Evolutionary conservation across 2,888 invertebrate species (phyloP).

Genomic region (Unio delphinus): DNA sequence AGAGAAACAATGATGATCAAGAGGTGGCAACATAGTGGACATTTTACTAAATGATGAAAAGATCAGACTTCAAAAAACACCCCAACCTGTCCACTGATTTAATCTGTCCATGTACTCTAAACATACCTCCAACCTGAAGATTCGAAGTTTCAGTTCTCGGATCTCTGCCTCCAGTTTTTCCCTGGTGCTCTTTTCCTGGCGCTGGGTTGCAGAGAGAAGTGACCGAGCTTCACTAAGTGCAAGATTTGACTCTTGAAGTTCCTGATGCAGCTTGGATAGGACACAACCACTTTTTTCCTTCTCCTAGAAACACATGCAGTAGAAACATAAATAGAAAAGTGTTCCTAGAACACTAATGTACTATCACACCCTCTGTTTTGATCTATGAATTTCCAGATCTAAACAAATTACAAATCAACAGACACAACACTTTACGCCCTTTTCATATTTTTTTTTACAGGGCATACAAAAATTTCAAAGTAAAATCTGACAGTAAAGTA

Average conservation of each 20-base stretch:
- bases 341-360: background rate
- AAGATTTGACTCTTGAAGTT: conserved; percentile 72
- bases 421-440: too few relatives aligned
- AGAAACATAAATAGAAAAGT: conserved; percentile 2
- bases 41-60: too few relatives aligned
- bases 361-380: background rate
- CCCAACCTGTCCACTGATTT: too few relatives aligned
- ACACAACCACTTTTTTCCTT: conserved; percentile 36
- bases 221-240: conserved; percentile 59
- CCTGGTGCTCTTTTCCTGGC: conserved; percentile 63
- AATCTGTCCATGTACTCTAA: background rate
- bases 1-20: too few relatives aligned
- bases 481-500: too few relatives aligned
- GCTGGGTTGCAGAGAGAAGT: conserved; percentile 55
- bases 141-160: conserved; percentile 37
- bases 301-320: conserved; percentile 22
- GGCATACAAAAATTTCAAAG: too few relatives aligned
- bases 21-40: too few relatives aligned
- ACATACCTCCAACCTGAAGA: conserved; percentile 40
- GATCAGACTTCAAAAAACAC: too few relatives aligned
- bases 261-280: conserved; percentile 71
- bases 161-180: conserved; percentile 36
- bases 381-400: too few relatives aligned
- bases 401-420: too few relatives aligned
- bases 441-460: too few relatives aligned